Percentiles rank a stretch among this genome's conserved stretches.
Evolutionary conservation across 2,888 invertebrate genomes (phyloP).

Genomic region (Galeopsomyia nigrocyanea): DNA sequence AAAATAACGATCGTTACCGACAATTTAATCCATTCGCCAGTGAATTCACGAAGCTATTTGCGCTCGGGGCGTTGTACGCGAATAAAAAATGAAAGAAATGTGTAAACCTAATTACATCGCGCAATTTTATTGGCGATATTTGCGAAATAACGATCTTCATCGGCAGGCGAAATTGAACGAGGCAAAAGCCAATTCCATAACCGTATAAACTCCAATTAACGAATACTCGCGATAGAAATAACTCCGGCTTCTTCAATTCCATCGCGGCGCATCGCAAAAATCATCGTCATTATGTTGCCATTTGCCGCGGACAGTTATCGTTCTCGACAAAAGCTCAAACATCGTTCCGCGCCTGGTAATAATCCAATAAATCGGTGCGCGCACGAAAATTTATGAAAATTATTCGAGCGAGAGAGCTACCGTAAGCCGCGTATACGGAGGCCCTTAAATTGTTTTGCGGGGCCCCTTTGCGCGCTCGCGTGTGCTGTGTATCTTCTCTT

Average conservation of each 20-base stretch:
- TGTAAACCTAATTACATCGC: conserved; percentile 30
- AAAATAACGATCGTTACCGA: neutral
- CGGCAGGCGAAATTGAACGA: conserved; percentile 4
- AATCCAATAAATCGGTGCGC: conserved; percentile 59
- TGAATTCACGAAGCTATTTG: conserved; percentile 40
- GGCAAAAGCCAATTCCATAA: conserved; percentile 21
- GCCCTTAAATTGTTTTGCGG: conserved; percentile 55
- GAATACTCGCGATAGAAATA: conserved; percentile 27
- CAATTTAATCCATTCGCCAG: conserved; percentile 27
- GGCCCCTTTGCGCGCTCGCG: neutral
- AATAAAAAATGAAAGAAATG: conserved; percentile 29
- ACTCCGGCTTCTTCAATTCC: neutral
- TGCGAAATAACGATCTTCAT: neutral
- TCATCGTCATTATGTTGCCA: too few relatives aligned
- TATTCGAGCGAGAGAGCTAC: conserved; percentile 16
- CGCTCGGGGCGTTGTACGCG: conserved; percentile 16
- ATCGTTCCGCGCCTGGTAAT: conserved; percentile 49
- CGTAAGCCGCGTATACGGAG: conserved; percentile 2
- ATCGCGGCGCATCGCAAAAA: conserved; percentile 9
- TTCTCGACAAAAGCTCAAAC: conserved; percentile 40
- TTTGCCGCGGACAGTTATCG: conserved; percentile 42
- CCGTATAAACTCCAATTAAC: conserved; percentile 42
- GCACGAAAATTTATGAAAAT: conserved; percentile 30
- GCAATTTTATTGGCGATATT: conserved; percentile 23
- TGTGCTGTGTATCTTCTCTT: neutral